Conservation (phyloP, 2,113 vertebrate species). For the Ranitomeya imitator region DNA sequence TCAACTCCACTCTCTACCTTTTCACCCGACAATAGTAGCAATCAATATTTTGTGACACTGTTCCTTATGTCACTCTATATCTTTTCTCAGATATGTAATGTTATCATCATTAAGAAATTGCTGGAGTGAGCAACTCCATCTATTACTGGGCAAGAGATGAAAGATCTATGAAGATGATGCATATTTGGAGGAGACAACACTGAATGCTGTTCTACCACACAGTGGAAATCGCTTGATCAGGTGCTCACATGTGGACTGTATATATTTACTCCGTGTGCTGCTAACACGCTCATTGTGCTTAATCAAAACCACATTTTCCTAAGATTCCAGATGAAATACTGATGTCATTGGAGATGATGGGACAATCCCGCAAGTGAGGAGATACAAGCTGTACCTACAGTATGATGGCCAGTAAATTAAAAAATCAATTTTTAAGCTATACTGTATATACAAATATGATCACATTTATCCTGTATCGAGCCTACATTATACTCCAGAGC, state of each 20-base stretch:
- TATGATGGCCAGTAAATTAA: not conserved
- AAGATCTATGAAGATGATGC: not conserved
- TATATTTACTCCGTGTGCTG: not conserved
- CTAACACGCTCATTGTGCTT: not conserved
- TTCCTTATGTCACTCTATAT: not conserved
- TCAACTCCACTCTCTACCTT: not conserved
- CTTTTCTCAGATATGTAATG: not conserved
- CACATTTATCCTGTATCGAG: not conserved
- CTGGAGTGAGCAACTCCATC: not conserved
- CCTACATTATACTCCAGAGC: not conserved
- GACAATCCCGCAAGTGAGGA: not conserved
- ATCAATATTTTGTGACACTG: too few species aligned
- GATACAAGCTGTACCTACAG: not conserved
- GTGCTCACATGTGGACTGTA: not conserved
- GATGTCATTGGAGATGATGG: not conserved
- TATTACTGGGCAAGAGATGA: not conserved
- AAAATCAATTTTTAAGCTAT: not conserved
- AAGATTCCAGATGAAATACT: not conserved
- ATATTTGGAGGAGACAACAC: not conserved
- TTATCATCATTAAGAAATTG: not conserved
- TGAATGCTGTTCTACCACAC: not conserved
- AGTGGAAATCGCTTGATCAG: not conserved
- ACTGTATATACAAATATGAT: too few species aligned
- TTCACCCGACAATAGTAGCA: not conserved
- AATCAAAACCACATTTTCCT: slow-evolving; percentile 20